Base-by-base conservation (phyloP, 2,113 vertebrate species). In the Hippocampus comes region DNA sequence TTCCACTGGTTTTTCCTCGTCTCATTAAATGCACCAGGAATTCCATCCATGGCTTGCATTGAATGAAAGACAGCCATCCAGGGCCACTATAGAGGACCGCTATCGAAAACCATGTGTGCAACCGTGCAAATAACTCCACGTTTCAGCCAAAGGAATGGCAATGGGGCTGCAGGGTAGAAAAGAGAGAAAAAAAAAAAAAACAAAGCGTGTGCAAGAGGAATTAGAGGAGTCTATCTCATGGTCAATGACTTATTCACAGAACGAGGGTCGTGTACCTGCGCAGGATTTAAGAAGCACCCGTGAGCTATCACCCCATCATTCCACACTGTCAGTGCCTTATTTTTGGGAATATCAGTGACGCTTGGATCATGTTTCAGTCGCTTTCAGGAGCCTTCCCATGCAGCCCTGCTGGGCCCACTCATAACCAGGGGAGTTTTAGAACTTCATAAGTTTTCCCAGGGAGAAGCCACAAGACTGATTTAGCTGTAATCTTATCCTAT, bases 231-330 rank as follows among this genome's bases (percentile, higher is more conserved):
- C 77, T 89, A 84, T 83, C 90, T 92, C 89, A 93, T 91, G 91
- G 90, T 92, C 91, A 87, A 94, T 93, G 92, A 92, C 94, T 95
- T 95, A 92, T 94, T 93, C 91, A 92, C 88, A 92, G 93, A 93
- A 91, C 91, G 84, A 86, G 92, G 94, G 95, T 95, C 94, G 92
- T 93, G 92, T 94, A 94, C 93, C 94, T 95, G 92, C 78, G 91
- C 87, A 92, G 90, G 90, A 90, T 94, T 89, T 81, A 91, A 88
- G 94, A 93, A 93, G 91, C 93, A 88, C 90, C 93, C 85, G 86
- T 95, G 94, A 95, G 94, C 95, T 95, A 96, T 95, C 94, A 93
- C 93, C 93, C 94, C 92, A 94, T 95, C 95, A 94, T 93, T 95
- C 94, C 93, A 91, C 88, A 86, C 92, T 95, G 95, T 95, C 95